These are phyloP conservation scores for Pteromalus puparum DNA, from an alignment of 1,140 invertebrate genomes.

Conservation along the genomic window DNA sequence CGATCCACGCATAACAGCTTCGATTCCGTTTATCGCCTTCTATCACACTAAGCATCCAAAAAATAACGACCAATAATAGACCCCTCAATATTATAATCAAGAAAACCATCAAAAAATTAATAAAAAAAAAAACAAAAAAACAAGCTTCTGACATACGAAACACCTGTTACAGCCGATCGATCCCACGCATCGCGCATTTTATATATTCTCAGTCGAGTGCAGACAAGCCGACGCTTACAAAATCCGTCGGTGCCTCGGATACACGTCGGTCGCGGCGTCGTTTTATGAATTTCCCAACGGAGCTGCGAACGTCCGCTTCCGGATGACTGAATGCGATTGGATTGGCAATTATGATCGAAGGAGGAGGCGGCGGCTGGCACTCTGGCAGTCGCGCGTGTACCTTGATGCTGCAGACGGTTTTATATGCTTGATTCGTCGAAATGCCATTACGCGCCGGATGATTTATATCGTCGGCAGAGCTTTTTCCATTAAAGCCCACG, in stretches of 20 bases:
- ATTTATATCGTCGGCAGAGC: constrained; percentile 33
- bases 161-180: background rate
- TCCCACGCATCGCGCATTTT: background rate
- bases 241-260: background rate
- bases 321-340: constrained; percentile 57
- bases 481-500: constrained; percentile 35
- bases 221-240: background rate
- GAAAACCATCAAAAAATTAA: too few species aligned
- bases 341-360: constrained; percentile 59
- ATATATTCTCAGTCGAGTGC: background rate
- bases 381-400: constrained; percentile 18
- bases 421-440: constrained; percentile 41
- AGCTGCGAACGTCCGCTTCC: constrained; percentile 54
- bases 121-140: too few species aligned
- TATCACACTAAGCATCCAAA: too few species aligned
- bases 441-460: constrained; percentile 23
- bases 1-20: too few species aligned
- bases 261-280: constrained; percentile 17
- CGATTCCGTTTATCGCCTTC: too few species aligned
- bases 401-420: constrained; percentile 36
- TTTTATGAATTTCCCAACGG: constrained; percentile 53
- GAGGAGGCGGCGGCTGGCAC: constrained; percentile 32
- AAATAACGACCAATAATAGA: too few species aligned
- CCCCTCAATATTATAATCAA: too few species aligned
- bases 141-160: background rate